Conservation (phyloP, 2,113 vertebrate genomes). For the Mus pahari region DNA sequence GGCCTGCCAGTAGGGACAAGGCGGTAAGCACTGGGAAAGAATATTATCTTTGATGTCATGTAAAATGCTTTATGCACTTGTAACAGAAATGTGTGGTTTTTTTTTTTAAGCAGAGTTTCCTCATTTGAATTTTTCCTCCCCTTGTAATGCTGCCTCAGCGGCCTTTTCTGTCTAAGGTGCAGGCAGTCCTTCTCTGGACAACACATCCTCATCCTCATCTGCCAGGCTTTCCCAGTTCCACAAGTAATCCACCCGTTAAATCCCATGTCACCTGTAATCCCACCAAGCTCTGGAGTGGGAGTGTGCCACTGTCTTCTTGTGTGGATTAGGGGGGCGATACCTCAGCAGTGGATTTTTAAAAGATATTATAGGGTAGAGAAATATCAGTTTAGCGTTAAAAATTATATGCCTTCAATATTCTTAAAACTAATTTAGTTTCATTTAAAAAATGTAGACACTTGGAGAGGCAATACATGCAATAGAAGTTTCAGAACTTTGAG, state of each 20-base stretch:
- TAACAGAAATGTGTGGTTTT: neutral
- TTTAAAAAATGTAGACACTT: neutral
- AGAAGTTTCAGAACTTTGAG: constrained; percentile 9
- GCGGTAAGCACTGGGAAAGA: neutral
- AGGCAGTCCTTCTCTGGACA: neutral
- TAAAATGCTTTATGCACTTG: neutral
- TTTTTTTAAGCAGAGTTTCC: neutral
- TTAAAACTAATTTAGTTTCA: neutral
- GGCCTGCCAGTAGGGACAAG: neutral
- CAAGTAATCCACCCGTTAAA: neutral
- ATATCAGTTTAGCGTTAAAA: constrained; percentile 14
- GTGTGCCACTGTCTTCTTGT: neutral
- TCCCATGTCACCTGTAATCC: neutral
- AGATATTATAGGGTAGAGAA: neutral
- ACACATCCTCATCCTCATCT: neutral
- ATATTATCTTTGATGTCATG: neutral
- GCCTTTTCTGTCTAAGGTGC: neutral
- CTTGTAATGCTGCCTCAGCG: neutral
- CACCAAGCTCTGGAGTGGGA: neutral
- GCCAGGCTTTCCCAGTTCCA: neutral
- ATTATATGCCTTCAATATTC: neutral
- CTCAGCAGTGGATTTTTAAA: neutral
- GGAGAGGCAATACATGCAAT: neutral
- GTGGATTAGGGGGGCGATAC: neutral
- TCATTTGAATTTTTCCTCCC: neutral